These are phyloP conservation scores for Trichomycterus rosablanca DNA, from an alignment of 2,113 vertebrate species.

Conservation along the genomic window DNA sequence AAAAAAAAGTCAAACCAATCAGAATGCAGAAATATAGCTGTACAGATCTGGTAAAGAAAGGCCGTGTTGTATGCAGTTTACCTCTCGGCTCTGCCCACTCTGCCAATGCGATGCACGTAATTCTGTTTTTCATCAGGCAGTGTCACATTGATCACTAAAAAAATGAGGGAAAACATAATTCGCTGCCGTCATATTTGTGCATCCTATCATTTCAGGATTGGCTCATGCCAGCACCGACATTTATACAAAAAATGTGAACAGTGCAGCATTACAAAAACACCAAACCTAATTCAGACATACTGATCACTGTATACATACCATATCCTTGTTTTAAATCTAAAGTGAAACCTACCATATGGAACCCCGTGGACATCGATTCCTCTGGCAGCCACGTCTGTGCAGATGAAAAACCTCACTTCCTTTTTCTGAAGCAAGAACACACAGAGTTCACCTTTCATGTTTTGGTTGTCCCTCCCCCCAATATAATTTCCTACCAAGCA, in stretches of 20 bases:
- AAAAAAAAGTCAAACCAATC: neutral
- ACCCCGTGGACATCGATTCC: slow-evolving; percentile 93
- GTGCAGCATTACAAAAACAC: too few relatives aligned
- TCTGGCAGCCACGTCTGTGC: slow-evolving; percentile 95
- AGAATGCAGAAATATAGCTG: neutral
- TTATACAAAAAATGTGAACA: too few relatives aligned
- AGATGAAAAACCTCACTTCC: slow-evolving; percentile 90
- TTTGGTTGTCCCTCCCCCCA: neutral
- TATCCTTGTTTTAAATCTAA: too few relatives aligned
- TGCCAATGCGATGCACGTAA: slow-evolving; percentile 94
- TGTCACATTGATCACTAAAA: slow-evolving; percentile 92
- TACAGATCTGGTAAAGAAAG: neutral
- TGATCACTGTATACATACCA: too few relatives aligned
- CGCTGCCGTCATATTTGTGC: too few relatives aligned
- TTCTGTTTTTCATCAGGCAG: slow-evolving; percentile 98
- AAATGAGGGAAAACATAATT: neutral
- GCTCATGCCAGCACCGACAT: too few relatives aligned
- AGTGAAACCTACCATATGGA: slow-evolving; percentile 91
- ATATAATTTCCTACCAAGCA: neutral
- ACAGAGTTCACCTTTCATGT: neutral
- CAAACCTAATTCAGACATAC: too few relatives aligned
- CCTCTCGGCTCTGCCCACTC: slow-evolving; percentile 96
- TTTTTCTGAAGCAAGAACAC: slow-evolving; percentile 68
- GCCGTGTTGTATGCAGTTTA: slow-evolving; percentile 38
- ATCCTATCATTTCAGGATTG: too few relatives aligned